Base-by-base conservation (phyloP, 1,140 invertebrate species). In the Probaryconus sp. region DNA sequence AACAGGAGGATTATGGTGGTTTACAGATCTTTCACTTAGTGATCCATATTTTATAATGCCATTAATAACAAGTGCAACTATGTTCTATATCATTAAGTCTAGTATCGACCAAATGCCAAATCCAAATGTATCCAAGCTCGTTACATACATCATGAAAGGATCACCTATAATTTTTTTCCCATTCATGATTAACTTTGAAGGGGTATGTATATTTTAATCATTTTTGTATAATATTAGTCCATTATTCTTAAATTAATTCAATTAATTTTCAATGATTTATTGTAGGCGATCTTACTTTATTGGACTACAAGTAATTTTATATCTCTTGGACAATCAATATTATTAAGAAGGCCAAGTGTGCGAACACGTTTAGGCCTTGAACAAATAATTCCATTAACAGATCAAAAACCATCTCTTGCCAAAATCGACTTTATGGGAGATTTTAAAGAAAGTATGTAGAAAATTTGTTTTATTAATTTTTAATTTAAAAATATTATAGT, bases 41-140 rank as follows among this genome's bases (percentile, higher is more conserved):
- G 98, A 99, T 90, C 97, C 97, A 6, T 97, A 91, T 85, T 99
- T 94, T 80, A 60, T 95, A 11, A 86, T 99, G 51, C 98, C 98
- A 2, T 1, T 97, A 0, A 87, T 97, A 33, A 98, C 97, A 1
- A 92, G 92, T 84, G 77, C 89, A 0, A 97, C 97, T 2, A 83
- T 99, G 60, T 92, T 89, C 74, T 73, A 92, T 2, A 97, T 95
- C 5, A 91, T 98, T 37, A 93, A 97, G 90, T 50, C 96, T 9
- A 96, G 96, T 50, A 90, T 93, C n/a, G 96, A 97, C 76, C 87
- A 90, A 45, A 91, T 91, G 0, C 89, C 58, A 7, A 11, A 40
- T 5, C 83, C 92, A 0, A 86, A 91, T 74, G 91, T 91, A 70
- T 89, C 93, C 31, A 37, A 13, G 2, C 28, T 9, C 89, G 91